Evolutionary conservation across 2,888 invertebrate genomes (phyloP).

Genomic region (Hydraecia micacea): DNA sequence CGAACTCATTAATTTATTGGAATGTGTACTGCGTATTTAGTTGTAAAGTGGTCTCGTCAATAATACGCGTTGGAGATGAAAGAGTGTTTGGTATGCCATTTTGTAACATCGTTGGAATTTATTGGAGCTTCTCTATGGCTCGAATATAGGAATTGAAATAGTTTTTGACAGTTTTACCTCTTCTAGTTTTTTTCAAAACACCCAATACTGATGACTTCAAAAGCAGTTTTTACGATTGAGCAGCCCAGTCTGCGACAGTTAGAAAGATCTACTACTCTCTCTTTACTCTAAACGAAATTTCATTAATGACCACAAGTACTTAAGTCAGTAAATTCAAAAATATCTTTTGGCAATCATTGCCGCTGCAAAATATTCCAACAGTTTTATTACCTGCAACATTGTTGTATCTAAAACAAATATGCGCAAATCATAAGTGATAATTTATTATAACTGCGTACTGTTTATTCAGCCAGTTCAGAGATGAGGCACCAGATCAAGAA

Average conservation of each 20-base stretch:
- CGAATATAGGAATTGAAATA: background rate
- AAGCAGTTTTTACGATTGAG: background rate
- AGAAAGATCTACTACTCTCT: background rate
- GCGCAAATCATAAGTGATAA: slow-evolving; percentile 1
- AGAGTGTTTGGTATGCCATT: slow-evolving; percentile 1
- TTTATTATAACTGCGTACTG: slow-evolving; percentile 7
- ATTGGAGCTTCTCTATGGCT: background rate
- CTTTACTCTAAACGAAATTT: background rate
- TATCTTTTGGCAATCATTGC: slow-evolving; percentile 36
- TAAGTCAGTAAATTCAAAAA: slow-evolving; percentile 18
- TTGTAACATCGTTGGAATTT: background rate
- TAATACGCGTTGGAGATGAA: slow-evolving; percentile 28
- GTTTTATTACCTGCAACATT: slow-evolving; percentile 32
- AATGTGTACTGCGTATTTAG: slow-evolving; percentile 62
- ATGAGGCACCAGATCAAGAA: slow-evolving; percentile 7
- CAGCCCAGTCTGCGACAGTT: background rate
- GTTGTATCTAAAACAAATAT: slow-evolving; percentile 39
- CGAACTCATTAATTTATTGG: slow-evolving; percentile 52
- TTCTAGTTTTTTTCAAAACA: background rate
- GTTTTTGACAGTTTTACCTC: background rate
- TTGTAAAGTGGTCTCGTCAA: slow-evolving; percentile 40
- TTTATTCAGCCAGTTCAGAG: slow-evolving; percentile 6
- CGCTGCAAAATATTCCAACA: slow-evolving; percentile 13
- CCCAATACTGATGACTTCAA: background rate
- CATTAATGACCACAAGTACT: background rate